phyloP scores from a whole-genome alignment of 2,888 invertebrate genomes.

The Hyppa rectilinea region DNA sequence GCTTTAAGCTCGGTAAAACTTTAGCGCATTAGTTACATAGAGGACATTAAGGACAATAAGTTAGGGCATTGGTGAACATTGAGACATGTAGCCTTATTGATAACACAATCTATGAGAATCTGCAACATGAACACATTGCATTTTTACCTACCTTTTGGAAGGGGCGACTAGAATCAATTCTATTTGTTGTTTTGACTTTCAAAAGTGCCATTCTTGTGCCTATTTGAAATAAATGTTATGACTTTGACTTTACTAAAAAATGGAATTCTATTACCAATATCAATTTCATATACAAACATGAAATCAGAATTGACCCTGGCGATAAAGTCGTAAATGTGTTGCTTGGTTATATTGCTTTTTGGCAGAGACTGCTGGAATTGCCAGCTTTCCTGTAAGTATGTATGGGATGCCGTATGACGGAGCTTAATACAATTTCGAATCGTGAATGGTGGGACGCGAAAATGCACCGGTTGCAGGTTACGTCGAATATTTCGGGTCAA shows the following conservation, averaged over 20 bases:
- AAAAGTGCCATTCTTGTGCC: too few species aligned
- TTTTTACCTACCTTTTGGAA: background rate
- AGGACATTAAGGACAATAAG: too few species aligned
- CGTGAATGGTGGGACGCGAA: conserved; percentile 25
- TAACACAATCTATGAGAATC: background rate
- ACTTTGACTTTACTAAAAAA: too few species aligned
- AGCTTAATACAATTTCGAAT: conserved; percentile 46
- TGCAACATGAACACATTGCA: background rate
- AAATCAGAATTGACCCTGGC: conserved; percentile 21
- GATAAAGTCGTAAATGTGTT: conserved; percentile 12
- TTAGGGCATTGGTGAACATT: background rate
- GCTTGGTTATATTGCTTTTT: background rate
- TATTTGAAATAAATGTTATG: too few species aligned
- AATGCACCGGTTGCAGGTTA: conserved; percentile 30
- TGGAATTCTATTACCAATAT: conserved; percentile 24
- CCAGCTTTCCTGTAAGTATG: conserved; percentile 1
- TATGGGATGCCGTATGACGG: conserved; percentile 18
- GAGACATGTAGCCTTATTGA: background rate
- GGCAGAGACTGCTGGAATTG: conserved; percentile 32
- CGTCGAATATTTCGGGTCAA: conserved; percentile 29
- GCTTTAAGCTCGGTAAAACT: too few species aligned
- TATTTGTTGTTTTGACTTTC: too few species aligned
- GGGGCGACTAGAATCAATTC: too few species aligned
- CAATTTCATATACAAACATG: conserved; percentile 5
- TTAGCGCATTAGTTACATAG: too few species aligned